Conservation (phyloP, 2,888 invertebrate species). For the Eucriotettix oculatus region DNA sequence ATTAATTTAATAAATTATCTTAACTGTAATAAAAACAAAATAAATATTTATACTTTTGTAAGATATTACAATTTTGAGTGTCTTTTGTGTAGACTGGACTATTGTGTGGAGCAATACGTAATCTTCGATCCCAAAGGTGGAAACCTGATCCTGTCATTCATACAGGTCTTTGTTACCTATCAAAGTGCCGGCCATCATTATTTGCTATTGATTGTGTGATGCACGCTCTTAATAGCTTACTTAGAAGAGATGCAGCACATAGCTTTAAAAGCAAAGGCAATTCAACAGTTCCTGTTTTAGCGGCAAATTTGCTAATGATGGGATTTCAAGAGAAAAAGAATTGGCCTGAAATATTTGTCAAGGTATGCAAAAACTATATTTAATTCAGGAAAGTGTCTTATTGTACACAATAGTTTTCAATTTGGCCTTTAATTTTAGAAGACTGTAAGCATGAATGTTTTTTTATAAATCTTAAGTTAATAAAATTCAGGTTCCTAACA, state of each 20-base stretch:
- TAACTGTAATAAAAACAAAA: background rate
- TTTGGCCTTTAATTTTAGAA: too few relatives aligned
- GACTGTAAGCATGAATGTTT: too few relatives aligned
- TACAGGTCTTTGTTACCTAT: slow-evolving; percentile 61
- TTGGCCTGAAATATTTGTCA: slow-evolving; percentile 87
- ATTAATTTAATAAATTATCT: too few relatives aligned
- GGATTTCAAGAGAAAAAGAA: slow-evolving; percentile 65
- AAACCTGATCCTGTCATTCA: slow-evolving; percentile 70
- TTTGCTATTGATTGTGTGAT: slow-evolving; percentile 60
- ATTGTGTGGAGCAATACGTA: slow-evolving; percentile 75
- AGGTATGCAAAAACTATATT: slow-evolving; percentile 32
- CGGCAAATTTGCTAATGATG: slow-evolving; percentile 67
- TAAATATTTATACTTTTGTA: background rate
- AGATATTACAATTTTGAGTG: background rate
- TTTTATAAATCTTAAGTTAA: too few relatives aligned
- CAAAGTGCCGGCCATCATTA: slow-evolving; percentile 60
- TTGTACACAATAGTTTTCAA: too few relatives aligned
- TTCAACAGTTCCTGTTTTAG: slow-evolving; percentile 60
- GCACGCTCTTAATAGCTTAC: slow-evolving; percentile 61
- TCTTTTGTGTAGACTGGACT: slow-evolving; percentile 40
- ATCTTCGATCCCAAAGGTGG: slow-evolving; percentile 56
- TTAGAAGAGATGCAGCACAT: slow-evolving; percentile 55
- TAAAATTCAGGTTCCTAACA: too few relatives aligned
- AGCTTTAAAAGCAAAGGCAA: slow-evolving; percentile 67
- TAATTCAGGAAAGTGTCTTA: too few relatives aligned